Evolutionary conservation across 1,140 invertebrate species (phyloP), one percentile per base, ranked within the genome.

Genomic region (Drosophila parvula): DNA sequence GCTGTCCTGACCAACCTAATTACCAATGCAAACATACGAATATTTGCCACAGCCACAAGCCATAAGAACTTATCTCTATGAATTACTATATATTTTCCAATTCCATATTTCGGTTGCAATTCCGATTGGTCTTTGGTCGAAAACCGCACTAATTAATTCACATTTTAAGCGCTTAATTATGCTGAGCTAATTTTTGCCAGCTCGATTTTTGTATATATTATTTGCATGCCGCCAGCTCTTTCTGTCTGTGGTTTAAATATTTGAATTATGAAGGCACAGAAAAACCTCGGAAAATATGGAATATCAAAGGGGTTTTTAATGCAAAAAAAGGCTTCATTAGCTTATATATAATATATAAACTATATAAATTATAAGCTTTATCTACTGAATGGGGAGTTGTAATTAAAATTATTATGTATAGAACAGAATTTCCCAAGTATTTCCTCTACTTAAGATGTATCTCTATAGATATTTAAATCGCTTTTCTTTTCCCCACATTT

Each of bases 1-100:
- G 28, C 32, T 34, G 43, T 59, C 12, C n/a, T 40, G 59, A 16
- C 51, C 41, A 18, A 12, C 18, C 47, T 38, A 63, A 69, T 63
- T 64, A 65, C 10, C 22, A 14, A 45, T 56, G 41, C 48, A 67
- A 70, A 68, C 62, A 67, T 10, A 7, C 41, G 44, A 57, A 27
- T 18, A 40, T 47, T 32, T 30, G 16, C 16, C 34, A 10, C 5
- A 12, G 45, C 18, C 58, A n/a, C 43, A 60, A 53, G 45, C 45
- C 48, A 32, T 56, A 70, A 40, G 34, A 14, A 11, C 16, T 12
- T 47, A 61, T 48, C 58, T 27, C 16, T 27, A 10, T 28, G 28
- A 41, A 56, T 30, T 47, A n/a, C n/a, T n/a, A n/a, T n/a, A 12
- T 34, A 38, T 70, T 70, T 36, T 32, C 22, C 30, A 45, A 50